A percentile compares a stretch with the other conserved stretches of the same genome.
phyloP scores from a whole-genome alignment of 2,113 vertebrate genomes.

The Setophaga petechia region DNA sequence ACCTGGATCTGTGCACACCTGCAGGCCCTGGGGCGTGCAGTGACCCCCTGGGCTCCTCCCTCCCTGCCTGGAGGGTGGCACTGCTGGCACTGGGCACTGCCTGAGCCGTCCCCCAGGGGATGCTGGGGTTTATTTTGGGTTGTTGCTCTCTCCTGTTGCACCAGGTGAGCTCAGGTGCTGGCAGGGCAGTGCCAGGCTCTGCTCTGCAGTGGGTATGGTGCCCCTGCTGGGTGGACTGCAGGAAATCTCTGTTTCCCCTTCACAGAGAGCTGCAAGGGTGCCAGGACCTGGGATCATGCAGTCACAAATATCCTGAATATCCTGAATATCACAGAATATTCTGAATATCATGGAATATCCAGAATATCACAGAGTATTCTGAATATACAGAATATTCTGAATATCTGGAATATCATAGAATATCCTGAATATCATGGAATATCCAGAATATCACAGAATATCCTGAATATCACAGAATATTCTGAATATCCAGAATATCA shows the following conservation, averaged over 20 bases:
- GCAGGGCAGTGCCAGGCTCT: not conserved
- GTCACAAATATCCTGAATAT: not conserved
- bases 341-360: not conserved
- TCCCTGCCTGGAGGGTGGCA: not conserved
- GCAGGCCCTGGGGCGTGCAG: not conserved
- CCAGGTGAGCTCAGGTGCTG: not conserved
- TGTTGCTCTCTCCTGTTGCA: not conserved
- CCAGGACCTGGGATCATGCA: not conserved
- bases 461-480: no score
- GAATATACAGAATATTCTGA: not conserved
- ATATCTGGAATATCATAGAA: no score
- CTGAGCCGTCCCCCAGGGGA: not conserved
- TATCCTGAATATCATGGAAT: no score
- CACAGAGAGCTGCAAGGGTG: no score
- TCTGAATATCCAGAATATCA: no score
- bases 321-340: not conserved
- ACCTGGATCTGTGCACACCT: not conserved
- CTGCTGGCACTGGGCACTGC: not conserved
- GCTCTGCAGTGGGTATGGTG: no score
- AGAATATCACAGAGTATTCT: no score
- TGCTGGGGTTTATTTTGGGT: accelerated
- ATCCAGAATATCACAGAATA: no score
- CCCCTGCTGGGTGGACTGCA: not conserved
- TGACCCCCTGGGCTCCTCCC: not conserved
- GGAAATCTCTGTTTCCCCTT: not conserved